Base-by-base conservation (phyloP, 2,113 vertebrate species). In the Microtus pennsylvanicus region DNA sequence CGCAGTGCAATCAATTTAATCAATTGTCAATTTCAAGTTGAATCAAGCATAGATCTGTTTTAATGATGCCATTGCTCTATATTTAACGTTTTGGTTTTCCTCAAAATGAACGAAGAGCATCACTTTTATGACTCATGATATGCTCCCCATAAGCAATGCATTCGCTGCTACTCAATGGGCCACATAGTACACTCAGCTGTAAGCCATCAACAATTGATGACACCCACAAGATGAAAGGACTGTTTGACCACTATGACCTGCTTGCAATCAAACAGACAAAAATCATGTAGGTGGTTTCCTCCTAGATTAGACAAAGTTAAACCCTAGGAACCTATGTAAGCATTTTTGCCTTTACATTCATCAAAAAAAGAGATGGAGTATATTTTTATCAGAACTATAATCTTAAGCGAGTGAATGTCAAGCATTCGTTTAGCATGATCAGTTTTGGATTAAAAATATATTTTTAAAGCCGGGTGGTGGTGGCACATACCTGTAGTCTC, bases 331-430 rank as follows among this genome's bases (percentile, higher is more conserved):
- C 5, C 13, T 47, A 83, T 30, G 83, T 87, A 69, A 7, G 86
- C 45, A 52, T 1, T 1, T 69, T 74, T 97, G 14, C 63, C 86
- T 52, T 19, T 55, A 8, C 8, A 55, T 77, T 52, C 50, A 70
- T 81, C 38, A 74, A 91, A 67, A 91, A 85, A 87, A 85, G 52
- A 38, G 3, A 70, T 69, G 50, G 8, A 14, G 55, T 83, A 74
- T 97, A 86, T 87, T 91, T 91, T 38, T 22, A 77, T 94, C 91
- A 74, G 13, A 82, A 50, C 65, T 65, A 26, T 24, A 65, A 85
- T 50, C 4, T 77, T 93, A 26, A 65, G 65, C 78, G 38, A 89
- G 33, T 19, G 14, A 35, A 17, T 87, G 28, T 58, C 4, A 58
- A 96, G 63, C 7, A 86, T 69, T 3, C 22, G 38, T 55, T 87